A percentile compares a stretch with the other conserved stretches of the same genome.
Conservation (phyloP, 2,888 invertebrate species). For the Blera fallax region DNA sequence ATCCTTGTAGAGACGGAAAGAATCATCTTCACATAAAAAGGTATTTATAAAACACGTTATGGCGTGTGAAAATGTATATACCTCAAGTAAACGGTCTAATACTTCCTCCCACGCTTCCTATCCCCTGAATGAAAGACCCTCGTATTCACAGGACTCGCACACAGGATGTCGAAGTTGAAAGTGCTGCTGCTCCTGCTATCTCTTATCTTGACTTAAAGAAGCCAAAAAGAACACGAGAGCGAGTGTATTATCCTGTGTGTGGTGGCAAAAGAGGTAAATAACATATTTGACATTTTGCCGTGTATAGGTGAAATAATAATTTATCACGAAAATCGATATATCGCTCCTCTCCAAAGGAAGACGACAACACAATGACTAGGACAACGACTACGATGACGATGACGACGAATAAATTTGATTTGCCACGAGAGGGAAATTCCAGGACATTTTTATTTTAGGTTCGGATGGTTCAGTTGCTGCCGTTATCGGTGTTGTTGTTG, state of each 20-base stretch:
- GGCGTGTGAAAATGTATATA: constrained; percentile 61
- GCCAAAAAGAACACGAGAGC: constrained; percentile 36
- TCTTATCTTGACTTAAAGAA: constrained; percentile 50
- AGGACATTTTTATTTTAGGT: constrained; percentile 67
- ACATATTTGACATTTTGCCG: constrained; percentile 68
- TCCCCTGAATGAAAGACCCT: constrained; percentile 16
- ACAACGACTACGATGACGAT: constrained; percentile 32
- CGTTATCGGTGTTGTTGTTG: constrained; percentile 41
- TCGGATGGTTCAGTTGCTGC: constrained; percentile 42
- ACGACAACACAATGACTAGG: constrained; percentile 46
- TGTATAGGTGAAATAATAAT: constrained; percentile 70
- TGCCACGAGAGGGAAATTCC: constrained; percentile 66
- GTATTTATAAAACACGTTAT: constrained; percentile 70
- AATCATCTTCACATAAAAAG: constrained; percentile 53
- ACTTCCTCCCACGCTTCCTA: neutral
- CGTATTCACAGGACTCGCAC: constrained; percentile 29
- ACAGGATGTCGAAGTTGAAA: constrained; percentile 20
- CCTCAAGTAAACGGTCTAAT: constrained; percentile 28
- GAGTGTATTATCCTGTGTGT: constrained; percentile 61
- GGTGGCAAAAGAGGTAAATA: constrained; percentile 66
- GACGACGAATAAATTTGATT: constrained; percentile 68
- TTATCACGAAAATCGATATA: constrained; percentile 71
- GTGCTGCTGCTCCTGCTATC: constrained; percentile 19
- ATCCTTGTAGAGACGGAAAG: constrained; percentile 49
- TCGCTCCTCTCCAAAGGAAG: constrained; percentile 35